A percentile compares a stretch with the other conserved stretches of the same genome.
These are phyloP conservation scores for Danio tinwini DNA, from an alignment of 2,797 vertebrate species.

Conservation along the genomic window DNA sequence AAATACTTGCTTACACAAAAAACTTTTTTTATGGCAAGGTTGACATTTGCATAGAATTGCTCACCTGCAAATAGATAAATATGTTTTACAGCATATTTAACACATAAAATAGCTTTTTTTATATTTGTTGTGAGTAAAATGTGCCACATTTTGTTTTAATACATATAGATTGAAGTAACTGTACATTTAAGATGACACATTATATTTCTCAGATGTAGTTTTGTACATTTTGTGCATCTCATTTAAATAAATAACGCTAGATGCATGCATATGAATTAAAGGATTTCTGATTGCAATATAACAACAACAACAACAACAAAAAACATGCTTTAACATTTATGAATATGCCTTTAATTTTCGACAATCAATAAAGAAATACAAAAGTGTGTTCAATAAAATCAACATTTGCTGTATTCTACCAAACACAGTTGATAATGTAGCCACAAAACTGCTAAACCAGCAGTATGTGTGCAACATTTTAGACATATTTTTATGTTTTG, in stretches of 20 bases:
- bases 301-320: too few species aligned
- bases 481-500: too few species aligned
- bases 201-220: neutral
- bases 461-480: too few species aligned
- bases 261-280: neutral
- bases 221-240: neutral
- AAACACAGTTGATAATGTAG: neutral
- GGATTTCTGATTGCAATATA: neutral
- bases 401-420: neutral
- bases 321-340: neutral
- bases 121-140: neutral
- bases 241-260: neutral
- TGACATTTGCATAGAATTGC: too few species aligned
- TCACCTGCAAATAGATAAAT: neutral
- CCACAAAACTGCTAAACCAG: too few species aligned
- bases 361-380: neutral
- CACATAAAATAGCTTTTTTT: neutral
- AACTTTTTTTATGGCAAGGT: too few species aligned
- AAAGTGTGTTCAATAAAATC: neutral
- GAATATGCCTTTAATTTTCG: neutral
- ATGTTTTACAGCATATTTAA: neutral
- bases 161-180: neutral
- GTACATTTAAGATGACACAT: neutral
- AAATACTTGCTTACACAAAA: too few species aligned
- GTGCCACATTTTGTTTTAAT: neutral